Conservation (phyloP, 1,140 invertebrate species). For the Globodera rostochiensis region DNA sequence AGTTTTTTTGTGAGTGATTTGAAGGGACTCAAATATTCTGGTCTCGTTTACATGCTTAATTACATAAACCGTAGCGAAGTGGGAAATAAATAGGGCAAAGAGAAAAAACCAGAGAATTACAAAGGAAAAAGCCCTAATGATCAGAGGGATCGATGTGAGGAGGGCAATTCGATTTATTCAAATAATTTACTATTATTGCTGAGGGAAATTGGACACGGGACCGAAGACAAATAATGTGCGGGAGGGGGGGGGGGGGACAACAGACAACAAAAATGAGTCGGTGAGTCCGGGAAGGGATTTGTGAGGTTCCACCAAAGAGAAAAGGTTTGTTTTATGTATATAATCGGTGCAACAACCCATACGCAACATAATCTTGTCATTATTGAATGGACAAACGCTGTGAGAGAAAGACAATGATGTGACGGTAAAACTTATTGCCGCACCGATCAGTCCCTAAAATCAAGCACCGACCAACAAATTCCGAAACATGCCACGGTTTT, state of each 20-base stretch:
- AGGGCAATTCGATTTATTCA: too few species aligned
- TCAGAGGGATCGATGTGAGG: too few species aligned
- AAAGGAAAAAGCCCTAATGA: neutral
- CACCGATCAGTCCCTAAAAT: too few species aligned
- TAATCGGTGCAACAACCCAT: neutral
- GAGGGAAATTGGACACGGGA: too few species aligned
- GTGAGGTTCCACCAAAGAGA: neutral
- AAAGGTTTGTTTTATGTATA: neutral
- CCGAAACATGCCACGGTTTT: too few species aligned
- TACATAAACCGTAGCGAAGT: neutral
- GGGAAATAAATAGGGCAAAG: neutral
- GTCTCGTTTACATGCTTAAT: neutral
- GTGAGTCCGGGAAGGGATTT: neutral
- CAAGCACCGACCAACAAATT: too few species aligned
- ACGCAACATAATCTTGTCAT: neutral
- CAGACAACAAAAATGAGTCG: neutral
- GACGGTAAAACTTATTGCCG: too few species aligned
- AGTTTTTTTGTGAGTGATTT: neutral
- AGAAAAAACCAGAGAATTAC: neutral
- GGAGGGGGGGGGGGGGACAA: neutral
- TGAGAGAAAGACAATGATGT: slow-evolving; percentile 2
- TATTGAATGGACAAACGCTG: neutral
- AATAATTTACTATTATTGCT: too few species aligned
- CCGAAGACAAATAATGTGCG: neutral
- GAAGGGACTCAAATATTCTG: neutral